A percentile compares a stretch with the other conserved stretches of the same genome.
phyloP scores from a whole-genome alignment of 2,888 invertebrate species.

The Lasioglossum figueresi region DNA sequence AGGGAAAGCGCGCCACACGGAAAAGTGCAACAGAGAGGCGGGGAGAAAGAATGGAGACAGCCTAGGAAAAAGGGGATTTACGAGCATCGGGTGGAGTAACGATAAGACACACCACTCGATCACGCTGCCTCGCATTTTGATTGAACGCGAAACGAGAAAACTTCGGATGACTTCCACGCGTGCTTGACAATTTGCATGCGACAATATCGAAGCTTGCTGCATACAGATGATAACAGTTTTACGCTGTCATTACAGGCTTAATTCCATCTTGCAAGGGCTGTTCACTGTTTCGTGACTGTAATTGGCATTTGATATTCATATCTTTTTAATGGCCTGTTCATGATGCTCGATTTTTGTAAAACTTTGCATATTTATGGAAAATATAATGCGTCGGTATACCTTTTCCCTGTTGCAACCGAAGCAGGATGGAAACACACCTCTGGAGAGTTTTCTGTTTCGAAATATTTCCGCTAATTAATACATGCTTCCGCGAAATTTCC shows the following conservation, averaged over 20 bases:
- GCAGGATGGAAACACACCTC: neutral
- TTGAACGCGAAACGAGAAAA: constrained; percentile 66
- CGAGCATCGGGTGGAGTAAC: constrained; percentile 55
- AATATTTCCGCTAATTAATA: neutral
- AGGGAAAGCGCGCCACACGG: neutral
- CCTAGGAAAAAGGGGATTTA: constrained; percentile 55
- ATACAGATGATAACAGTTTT: constrained; percentile 34
- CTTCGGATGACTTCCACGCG: constrained; percentile 38
- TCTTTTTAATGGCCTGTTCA: neutral
- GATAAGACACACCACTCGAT: constrained; percentile 71
- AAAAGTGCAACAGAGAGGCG: neutral
- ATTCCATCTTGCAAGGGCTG: neutral
- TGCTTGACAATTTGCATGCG: constrained; percentile 54
- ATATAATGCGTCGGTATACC: neutral
- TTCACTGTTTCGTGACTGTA: too few relatives aligned
- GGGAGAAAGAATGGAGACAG: constrained; percentile 15
- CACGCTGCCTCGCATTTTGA: constrained; percentile 76
- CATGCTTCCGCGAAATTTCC: neutral
- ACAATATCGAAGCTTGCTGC: constrained; percentile 16
- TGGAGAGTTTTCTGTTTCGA: neutral
- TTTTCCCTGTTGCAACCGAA: neutral
- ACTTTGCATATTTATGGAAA: neutral
- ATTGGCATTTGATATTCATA: neutral
- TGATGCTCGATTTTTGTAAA: neutral
- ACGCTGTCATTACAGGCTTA: constrained; percentile 9